A percentile compares a stretch with the other conserved stretches of the same genome.
Evolutionary conservation across 2,113 vertebrate species (phyloP).

Genomic region (pig (Sus scrofa)): T2T-Sscrofa CM000812.6:154411001-154411500

Average conservation of each 20-base stretch:
- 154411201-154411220: neutral
- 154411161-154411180: neutral
- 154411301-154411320: neutral
- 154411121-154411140: neutral
- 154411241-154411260: neutral
- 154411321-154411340: neutral
- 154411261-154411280: neutral
- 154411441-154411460: neutral
- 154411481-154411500: neutral
- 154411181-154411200: neutral
- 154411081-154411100: neutral
- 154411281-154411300: neutral
- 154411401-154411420: neutral
- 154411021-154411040: too few relatives aligned
- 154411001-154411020: too few relatives aligned
- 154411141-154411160: neutral
- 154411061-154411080: neutral
- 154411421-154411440: neutral
- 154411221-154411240: neutral
- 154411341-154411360: neutral
- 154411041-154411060: too few relatives aligned
- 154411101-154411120: neutral
- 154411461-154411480: neutral
- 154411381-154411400: neutral
- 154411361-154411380: neutral